Evolutionary conservation across 2,113 vertebrate genomes (phyloP).

Genomic region (Callionymus lyra): DNA sequence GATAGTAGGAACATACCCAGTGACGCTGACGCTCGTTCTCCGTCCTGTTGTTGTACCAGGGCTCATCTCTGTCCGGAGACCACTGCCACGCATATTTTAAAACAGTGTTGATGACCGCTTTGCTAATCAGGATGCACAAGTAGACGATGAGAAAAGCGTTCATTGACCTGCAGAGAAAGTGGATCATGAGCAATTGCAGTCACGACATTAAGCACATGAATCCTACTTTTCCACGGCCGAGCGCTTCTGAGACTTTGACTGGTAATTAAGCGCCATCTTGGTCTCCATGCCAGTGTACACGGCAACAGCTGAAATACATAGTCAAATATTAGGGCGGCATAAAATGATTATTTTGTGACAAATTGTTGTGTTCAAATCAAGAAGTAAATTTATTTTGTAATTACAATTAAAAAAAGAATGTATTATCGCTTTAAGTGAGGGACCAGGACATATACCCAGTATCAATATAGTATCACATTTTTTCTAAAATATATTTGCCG

Average conservation of each 20-base stretch:
- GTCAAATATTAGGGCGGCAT: slow-evolving; percentile 8
- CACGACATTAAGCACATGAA: background rate
- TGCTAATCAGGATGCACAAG: slow-evolving; percentile 92
- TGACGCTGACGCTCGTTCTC: slow-evolving; percentile 82
- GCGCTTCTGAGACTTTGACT: slow-evolving; percentile 95
- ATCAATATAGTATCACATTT: too few species aligned
- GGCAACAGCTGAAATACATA: slow-evolving; percentile 75
- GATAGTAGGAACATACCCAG: slow-evolving; percentile 63
- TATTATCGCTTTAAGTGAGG: too few species aligned
- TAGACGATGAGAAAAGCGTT: slow-evolving; percentile 92
- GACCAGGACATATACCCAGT: too few species aligned
- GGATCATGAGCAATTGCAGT: background rate
- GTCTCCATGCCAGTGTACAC: slow-evolving; percentile 98
- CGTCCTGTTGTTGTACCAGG: slow-evolving; percentile 93
- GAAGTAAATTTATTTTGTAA: too few species aligned
- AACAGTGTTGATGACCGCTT: slow-evolving; percentile 87
- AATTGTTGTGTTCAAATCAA: too few species aligned
- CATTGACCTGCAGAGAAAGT: slow-evolving; percentile 77
- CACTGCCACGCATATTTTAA: slow-evolving; percentile 94
- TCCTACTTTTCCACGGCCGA: slow-evolving; percentile 97
- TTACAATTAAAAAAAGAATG: too few species aligned
- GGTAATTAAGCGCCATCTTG: slow-evolving; percentile 98
- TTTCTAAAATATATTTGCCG: too few species aligned
- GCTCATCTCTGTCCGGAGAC: slow-evolving; percentile 79
- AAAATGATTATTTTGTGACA: too few species aligned